Percentiles rank a stretch among this genome's conserved stretches.
These are phyloP conservation scores for Larimichthys crocea DNA, from an alignment of 2,113 vertebrate genomes.

Conservation along the genomic window DNA sequence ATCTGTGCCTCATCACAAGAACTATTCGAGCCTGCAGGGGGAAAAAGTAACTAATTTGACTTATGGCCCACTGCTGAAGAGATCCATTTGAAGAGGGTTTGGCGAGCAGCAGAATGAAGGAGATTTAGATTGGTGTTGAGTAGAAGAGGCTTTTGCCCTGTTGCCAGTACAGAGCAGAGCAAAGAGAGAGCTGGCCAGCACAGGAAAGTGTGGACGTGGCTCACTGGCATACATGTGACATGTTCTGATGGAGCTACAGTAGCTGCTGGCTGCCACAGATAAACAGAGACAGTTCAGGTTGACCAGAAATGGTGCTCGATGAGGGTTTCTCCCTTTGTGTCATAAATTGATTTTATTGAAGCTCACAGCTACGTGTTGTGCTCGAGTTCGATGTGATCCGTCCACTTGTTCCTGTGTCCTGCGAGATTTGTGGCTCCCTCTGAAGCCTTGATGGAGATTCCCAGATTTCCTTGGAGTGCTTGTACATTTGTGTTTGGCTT, in stretches of 20 bases:
- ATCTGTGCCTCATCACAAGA: conserved; percentile 36
- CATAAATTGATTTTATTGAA: conserved; percentile 9
- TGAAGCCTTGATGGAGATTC: neutral
- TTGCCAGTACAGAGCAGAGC: conserved; percentile 28
- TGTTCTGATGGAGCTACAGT: conserved; percentile 23
- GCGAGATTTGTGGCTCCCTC: conserved; percentile 4
- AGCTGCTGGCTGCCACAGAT: conserved; percentile 24
- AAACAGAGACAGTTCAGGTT: neutral
- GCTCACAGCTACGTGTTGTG: neutral
- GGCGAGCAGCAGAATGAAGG: conserved; percentile 35
- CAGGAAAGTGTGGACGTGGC: conserved; percentile 39
- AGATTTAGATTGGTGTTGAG: conserved; percentile 56
- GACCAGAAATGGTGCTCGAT: neutral
- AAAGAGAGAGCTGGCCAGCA: conserved; percentile 19
- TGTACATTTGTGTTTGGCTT: neutral
- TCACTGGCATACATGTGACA: conserved; percentile 12
- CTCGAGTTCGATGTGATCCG: conserved; percentile 6
- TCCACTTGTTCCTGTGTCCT: conserved; percentile 12
- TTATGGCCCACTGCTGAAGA: conserved; percentile 41
- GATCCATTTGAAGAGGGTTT: conserved; percentile 52
- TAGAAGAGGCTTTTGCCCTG: conserved; percentile 35
- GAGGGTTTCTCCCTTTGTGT: neutral
- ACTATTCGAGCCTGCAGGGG: conserved; percentile 38
- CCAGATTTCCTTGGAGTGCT: neutral
- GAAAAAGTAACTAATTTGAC: conserved; percentile 55